These are phyloP conservation scores for Gryon sp. DNA, from an alignment of 1,140 invertebrate species.

Conservation along the genomic window DNA sequence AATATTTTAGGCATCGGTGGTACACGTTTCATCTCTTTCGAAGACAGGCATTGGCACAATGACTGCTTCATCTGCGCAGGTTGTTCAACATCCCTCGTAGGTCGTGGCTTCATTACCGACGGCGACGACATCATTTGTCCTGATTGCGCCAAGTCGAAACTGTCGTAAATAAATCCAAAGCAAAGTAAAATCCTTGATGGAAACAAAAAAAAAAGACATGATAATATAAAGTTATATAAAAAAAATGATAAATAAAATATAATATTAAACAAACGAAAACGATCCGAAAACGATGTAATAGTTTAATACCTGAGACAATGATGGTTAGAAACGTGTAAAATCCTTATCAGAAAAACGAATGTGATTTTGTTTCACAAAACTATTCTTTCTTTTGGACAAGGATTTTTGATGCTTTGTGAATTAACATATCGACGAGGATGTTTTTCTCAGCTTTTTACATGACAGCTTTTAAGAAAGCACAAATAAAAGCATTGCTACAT, in stretches of 20 bases:
- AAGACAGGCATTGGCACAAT: conserved; percentile 99
- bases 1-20: conserved; percentile 92
- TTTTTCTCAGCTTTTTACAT: conserved; percentile 54
- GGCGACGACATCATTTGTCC: conserved; percentile 98
- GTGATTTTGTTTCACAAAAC: background rate
- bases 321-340: conserved; percentile 11
- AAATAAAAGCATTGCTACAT: background rate
- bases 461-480: background rate
- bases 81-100: conserved; percentile 96
- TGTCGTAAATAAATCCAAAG: conserved; percentile 85
- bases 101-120: conserved; percentile 99
- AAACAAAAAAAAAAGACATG: conserved; percentile 22
- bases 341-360: background rate
- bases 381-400: background rate
- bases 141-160: conserved; percentile 97
- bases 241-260: conserved; percentile 15
- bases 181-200: conserved; percentile 20
- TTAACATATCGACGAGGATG: conserved; percentile 38
- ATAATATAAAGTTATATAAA: conserved; percentile 11
- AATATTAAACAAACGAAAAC: conserved; percentile 41
- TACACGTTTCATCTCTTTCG: conserved; percentile 99
- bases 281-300: conserved; percentile 51
- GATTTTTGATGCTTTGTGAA: conserved; percentile 15
- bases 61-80: conserved; percentile 99
- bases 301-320: conserved; percentile 23